These are phyloP conservation scores for Coranthus polyacanthus DNA, from an alignment of 2,797 vertebrate genomes.

Conservation along the genomic window DNA sequence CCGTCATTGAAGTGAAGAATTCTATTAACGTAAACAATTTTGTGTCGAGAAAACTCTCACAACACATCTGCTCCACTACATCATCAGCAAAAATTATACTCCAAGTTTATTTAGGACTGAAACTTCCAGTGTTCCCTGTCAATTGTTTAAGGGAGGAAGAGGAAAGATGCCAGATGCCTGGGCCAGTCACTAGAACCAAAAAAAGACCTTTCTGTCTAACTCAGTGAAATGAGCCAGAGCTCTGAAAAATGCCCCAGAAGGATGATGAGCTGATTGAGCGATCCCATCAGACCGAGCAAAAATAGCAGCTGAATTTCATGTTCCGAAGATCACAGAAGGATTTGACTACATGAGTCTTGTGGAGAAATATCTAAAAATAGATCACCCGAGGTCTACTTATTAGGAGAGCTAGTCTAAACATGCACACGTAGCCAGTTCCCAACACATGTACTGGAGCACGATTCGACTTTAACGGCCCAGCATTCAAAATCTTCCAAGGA, in stretches of 20 bases:
- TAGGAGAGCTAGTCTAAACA: constrained; percentile 26
- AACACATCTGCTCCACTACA: constrained; percentile 5
- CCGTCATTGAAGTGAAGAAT: constrained; percentile 20
- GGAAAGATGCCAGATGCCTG: neutral
- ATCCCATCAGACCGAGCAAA: constrained; percentile 48
- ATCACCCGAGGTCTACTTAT: constrained; percentile 1
- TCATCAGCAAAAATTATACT: neutral
- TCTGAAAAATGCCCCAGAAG: constrained; percentile 46
- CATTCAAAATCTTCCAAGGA: neutral
- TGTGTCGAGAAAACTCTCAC: neutral
- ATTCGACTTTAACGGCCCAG: neutral
- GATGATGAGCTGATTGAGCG: constrained; percentile 33
- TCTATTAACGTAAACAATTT: constrained; percentile 5
- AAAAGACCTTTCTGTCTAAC: constrained; percentile 24
- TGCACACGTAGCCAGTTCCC: constrained; percentile 14
- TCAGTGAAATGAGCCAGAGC: constrained; percentile 41
- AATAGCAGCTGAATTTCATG: constrained; percentile 46
- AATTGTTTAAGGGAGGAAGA: neutral
- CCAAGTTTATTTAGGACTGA: neutral
- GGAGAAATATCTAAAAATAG: constrained; percentile 35
- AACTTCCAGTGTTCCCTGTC: neutral
- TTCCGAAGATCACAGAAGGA: constrained; percentile 22
- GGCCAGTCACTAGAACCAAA: constrained; percentile 1
- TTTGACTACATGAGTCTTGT: constrained; percentile 28
- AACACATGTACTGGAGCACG: constrained; percentile 1